Evolutionary conservation across 1,140 invertebrate genomes (phyloP), one percentile per base, ranked within the genome.

Genomic region (Heliconius himera): DNA sequence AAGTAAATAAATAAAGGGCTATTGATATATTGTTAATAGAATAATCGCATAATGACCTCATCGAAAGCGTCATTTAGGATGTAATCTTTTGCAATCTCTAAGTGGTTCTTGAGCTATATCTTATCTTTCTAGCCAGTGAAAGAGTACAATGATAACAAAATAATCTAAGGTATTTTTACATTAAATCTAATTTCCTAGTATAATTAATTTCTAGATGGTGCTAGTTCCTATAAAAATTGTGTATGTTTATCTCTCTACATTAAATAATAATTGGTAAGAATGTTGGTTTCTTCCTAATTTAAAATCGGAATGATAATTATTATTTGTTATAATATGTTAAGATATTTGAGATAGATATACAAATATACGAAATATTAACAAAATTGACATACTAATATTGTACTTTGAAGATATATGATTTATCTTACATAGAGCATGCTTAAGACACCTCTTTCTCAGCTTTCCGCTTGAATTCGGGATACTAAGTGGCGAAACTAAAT

Each of bases 41-140:
- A 66, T 26, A 66, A 66, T 66, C 11, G 49, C 74, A 56, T 73
- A 76, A 73, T 73, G 79, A 80, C 70, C 51, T 76, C 70, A 74
- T 60, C 70, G 16, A 66, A 6, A 73, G 54, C 74, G 18, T 76
- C 73, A 66, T n/a, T 66, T 29, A 29, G 60, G 54, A 76, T 18
- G 78, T 76, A 76, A 73, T 73, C 70, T 74, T 54, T 60, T 70
- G 73, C 22, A 79, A 75, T 71, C 56, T 70, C 70, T 36, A 79
- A 75, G 78, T 70, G 78, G 73, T 56, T 74, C 41, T 79, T 38
- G 18, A 74, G 46, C 6, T 11, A 29, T 66, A 66, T 66, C 26
- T 66, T 26, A 66, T 66, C 60, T 66, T 11, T 66, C 22, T 13
- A 16, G 26, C 22, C 26, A 66, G 60, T 22, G 13, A 51, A 66